Evolutionary conservation across 2,888 invertebrate species (phyloP).

Genomic region (Holacanthella duospinosa): DNA sequence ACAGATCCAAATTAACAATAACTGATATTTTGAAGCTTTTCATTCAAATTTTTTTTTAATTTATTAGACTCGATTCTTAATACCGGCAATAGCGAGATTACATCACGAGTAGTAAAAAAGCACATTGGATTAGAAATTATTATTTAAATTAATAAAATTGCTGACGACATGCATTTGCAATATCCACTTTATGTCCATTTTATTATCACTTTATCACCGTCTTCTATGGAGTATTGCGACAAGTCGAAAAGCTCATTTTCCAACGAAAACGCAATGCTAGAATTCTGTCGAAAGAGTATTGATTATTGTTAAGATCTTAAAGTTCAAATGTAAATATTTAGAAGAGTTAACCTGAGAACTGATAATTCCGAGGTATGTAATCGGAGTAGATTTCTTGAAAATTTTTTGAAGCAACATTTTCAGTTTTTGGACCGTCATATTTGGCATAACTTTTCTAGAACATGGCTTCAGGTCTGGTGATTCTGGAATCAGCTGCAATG

Average conservation of each 20-base stretch:
- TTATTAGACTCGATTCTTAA: no score
- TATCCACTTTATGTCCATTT: conserved; percentile 49
- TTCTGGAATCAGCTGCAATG: conserved; percentile 17
- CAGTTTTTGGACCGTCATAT: conserved; percentile 72
- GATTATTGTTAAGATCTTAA: conserved; percentile 24
- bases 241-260: conserved; percentile 75
- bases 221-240: conserved; percentile 70
- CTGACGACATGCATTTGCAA: no score
- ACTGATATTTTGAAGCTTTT: no score
- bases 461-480: conserved; percentile 39
- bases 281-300: conserved; percentile 43
- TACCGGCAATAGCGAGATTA: no score
- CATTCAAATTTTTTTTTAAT: no score
- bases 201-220: conserved; percentile 67
- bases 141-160: no score
- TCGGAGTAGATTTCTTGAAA: conserved; percentile 48
- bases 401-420: conserved; percentile 67
- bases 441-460: conserved; percentile 60
- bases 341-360: conserved; percentile 44
- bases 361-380: conserved; percentile 43
- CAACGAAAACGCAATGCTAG: conserved; percentile 59
- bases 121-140: no score
- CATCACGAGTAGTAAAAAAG: no score
- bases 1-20: no score
- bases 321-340: not conserved